These are phyloP conservation scores for Smutsia gigantea DNA, from an alignment of 2,797 vertebrate species.

Conservation along the genomic window DNA sequence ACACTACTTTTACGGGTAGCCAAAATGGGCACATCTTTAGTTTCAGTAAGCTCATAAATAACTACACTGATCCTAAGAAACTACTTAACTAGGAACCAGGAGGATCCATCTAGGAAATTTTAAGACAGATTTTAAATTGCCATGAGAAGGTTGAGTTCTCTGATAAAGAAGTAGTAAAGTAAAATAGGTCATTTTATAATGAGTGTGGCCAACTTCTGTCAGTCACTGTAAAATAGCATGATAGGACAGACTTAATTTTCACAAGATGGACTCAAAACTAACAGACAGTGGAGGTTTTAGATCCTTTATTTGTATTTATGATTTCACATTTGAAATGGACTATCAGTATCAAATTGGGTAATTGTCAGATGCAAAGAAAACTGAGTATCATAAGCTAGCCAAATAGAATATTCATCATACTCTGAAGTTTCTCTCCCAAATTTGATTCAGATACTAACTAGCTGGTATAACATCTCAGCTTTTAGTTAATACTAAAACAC, in stretches of 20 bases:
- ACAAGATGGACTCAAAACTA: constrained; percentile 74
- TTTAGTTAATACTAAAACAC: constrained; percentile 1
- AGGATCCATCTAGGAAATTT: constrained; percentile 71
- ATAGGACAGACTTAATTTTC: constrained; percentile 65
- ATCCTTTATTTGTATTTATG: constrained; percentile 67
- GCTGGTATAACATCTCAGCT: background rate
- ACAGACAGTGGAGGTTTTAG: constrained; percentile 65
- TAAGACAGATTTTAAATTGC: constrained; percentile 80
- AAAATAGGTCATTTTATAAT: constrained; percentile 79
- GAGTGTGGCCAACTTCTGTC: constrained; percentile 72
- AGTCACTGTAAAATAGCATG: constrained; percentile 57
- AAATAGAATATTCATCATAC: constrained; percentile 8
- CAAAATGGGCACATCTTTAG: constrained; percentile 66
- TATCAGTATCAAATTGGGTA: constrained; percentile 46
- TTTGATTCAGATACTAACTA: constrained; percentile 39
- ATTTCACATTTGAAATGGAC: constrained; percentile 73
- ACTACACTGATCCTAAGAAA: constrained; percentile 69
- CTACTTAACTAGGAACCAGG: constrained; percentile 47
- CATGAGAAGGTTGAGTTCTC: constrained; percentile 73
- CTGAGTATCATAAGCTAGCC: constrained; percentile 12
- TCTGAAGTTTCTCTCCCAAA: constrained; percentile 10
- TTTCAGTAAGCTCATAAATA: constrained; percentile 82
- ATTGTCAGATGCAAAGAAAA: constrained; percentile 38
- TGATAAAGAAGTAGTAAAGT: constrained; percentile 79
- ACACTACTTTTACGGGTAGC: constrained; percentile 55